Evolutionary conservation across 2,797 vertebrate genomes (phyloP), one percentile per base, ranked within the genome.

Genomic region (Sebastes umbrosus): DNA sequence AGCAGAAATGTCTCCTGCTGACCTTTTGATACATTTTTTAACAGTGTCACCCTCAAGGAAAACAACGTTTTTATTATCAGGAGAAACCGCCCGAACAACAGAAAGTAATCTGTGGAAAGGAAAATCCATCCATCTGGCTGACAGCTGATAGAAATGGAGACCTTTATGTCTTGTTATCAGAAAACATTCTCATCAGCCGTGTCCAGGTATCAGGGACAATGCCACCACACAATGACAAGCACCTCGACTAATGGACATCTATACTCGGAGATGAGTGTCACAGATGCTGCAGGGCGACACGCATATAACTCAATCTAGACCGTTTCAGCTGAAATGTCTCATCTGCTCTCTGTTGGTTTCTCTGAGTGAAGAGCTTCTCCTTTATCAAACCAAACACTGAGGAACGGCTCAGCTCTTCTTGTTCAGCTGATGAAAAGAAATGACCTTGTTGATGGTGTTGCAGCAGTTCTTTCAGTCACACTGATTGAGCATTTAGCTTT

Each of bases 321-420:
- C 14, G 5, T 72, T 58, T 69, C 64, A 6, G 58, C 58, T 7
- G n/a, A n/a, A 70, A n/a, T 3, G 18, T 36, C 39, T 77, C 55
- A 71, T 70, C 68, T 31, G 59, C 1, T 63, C 22, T 66, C 46
- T 29, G 2, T 1, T 29, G 36, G 13, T 5, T 57, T 16, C 43
- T 71, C 62, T 39, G 59, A 59, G 31, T 54, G 24, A 57, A 65
- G 75, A 65, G 36, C 32, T 25, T 54, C 31, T 67, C 55, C 31
- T 73, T 71, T 6, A 74, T 77, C 70, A 60, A 34, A 73, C 27
- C 65, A 65, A 52, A 75, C 67, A 22, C 82, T 22, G 60, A 74
- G 27, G 64, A 43, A 75, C 13, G 22, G 1, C 25, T 20, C 50
- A 1, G 70, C 24, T 70, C 9, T 9, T 67, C 11, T 59, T 11